Conservation (phyloP, 1,140 invertebrate genomes). For the Akabosia matsudoensis region DNA sequence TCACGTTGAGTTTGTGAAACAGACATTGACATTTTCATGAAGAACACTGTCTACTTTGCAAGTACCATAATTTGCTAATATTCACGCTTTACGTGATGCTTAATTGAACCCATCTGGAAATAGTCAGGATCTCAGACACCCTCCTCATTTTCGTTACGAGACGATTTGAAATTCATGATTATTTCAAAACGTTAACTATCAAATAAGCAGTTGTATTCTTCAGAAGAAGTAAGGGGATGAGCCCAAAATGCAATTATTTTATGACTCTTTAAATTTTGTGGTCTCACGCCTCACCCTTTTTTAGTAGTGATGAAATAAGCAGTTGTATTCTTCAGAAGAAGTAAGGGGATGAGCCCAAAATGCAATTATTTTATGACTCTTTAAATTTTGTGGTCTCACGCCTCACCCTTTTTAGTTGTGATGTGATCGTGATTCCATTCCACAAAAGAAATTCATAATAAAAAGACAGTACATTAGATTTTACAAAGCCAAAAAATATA, state of each 20-base stretch:
- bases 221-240: not conserved
- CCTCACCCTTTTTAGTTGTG: slow-evolving; percentile 20
- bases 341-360: slow-evolving; percentile 6
- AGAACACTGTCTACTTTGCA: not conserved
- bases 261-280: slow-evolving; percentile 24
- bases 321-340: not conserved
- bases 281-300: slow-evolving; percentile 22
- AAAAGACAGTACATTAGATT: slow-evolving; percentile 20
- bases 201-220: too few relatives aligned
- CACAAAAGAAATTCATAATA: slow-evolving; percentile 23
- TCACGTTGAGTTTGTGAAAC: not conserved
- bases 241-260: slow-evolving; percentile 20
- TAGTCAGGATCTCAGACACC: slow-evolving; percentile 23
- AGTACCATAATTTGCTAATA: not conserved
- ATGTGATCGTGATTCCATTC: not conserved
- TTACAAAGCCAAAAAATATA: not conserved
- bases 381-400: slow-evolving; percentile 24
- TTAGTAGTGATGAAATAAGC: too few relatives aligned
- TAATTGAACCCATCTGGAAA: slow-evolving; percentile 22
- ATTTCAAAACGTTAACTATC: too few relatives aligned
- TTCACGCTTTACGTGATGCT: slow-evolving; percentile 1
- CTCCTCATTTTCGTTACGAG: not conserved
- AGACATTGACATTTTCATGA: not conserved
- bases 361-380: slow-evolving; percentile 22
- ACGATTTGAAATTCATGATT: too few relatives aligned